Evolutionary conservation across 2,888 invertebrate species (phyloP), one percentile per base, ranked within the genome.

Genomic region (Agrotis segetum): DNA sequence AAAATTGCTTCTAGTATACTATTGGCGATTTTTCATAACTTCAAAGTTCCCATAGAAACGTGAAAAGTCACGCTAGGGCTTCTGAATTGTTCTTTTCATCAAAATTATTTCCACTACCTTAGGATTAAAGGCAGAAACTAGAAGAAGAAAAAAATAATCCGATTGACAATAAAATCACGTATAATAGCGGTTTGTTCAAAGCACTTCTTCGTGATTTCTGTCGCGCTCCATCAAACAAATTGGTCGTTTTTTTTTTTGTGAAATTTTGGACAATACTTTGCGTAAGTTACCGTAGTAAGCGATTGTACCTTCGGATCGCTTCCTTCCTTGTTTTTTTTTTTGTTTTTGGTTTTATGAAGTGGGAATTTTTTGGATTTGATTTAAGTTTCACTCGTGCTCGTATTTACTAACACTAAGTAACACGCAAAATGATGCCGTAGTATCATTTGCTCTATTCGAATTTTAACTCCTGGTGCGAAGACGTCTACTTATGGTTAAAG

Each of bases 301-400:
- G 62, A 60, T 60, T 68, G 52, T 66, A 61, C 34, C 53, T 63
- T 40, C 13, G 11, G 19, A 21, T 44, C 24, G 11, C 60, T 81
- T 81, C 79, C 81, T 80, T 81, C 80, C 78, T 81, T 34, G n/a
- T 56, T 21, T 67, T 62, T 16, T 50, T 40, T 68, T 46, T 34
- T 62, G 24, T 24, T 24, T 67, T 55, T 16, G 0, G 14, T 3
- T 9, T 21, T 6, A n/a, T 1, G 24, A 24, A 34, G 49, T 9
- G 13, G 16, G 1, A 3, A 11, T n/a, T 34, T 63, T 4, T 29
- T 34, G 21, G 16, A 44, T 24, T 40, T 40, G 11, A 11, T 40
- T 40, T 11, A 6, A 55, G 11, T 0, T 40, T 40, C 1, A 40
- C 2, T n/a, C 29, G n/a, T 55, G 13, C n/a, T n/a, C 6, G 29